Percentiles rank a stretch among this genome's conserved stretches.
phyloP scores from a whole-genome alignment of 2,888 invertebrate genomes.

The Oscheius sp. region DNA sequence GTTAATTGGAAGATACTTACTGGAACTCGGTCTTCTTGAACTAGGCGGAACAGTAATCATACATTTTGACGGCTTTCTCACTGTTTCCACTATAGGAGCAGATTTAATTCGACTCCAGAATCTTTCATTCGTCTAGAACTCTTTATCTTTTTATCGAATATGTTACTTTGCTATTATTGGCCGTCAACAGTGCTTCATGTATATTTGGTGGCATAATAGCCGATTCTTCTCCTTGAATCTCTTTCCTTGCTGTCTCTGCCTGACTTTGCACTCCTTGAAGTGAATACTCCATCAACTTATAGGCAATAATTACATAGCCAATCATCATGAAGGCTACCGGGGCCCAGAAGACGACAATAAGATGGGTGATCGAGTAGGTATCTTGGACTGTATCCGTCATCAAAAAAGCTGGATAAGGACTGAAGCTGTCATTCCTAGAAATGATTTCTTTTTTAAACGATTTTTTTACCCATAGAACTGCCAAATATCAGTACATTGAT shows the following conservation, averaged over 20 bases:
- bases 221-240: neutral
- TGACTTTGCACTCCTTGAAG: slow-evolving; percentile 31
- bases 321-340: slow-evolving; percentile 60
- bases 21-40: slow-evolving; percentile 2
- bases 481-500: slow-evolving; percentile 67
- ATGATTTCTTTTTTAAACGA: neutral
- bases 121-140: neutral
- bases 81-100: neutral
- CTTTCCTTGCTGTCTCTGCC: slow-evolving; percentile 4
- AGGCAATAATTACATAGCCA: slow-evolving; percentile 63
- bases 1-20: slow-evolving; percentile 1
- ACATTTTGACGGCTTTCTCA: neutral
- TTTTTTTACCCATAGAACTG: slow-evolving; percentile 36
- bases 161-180: neutral
- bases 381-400: slow-evolving; percentile 45
- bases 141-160: neutral
- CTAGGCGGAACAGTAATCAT: slow-evolving; percentile 3
- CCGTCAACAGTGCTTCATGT: neutral
- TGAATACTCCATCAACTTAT: slow-evolving; percentile 60
- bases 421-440: neutral
- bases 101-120: slow-evolving; percentile 21
- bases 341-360: slow-evolving; percentile 68
- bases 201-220: neutral
- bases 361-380: slow-evolving; percentile 62
- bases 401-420: slow-evolving; percentile 34